These are phyloP conservation scores for Drosophila ogumai DNA, from an alignment of 1,140 invertebrate species.

Conservation along the genomic window DNA sequence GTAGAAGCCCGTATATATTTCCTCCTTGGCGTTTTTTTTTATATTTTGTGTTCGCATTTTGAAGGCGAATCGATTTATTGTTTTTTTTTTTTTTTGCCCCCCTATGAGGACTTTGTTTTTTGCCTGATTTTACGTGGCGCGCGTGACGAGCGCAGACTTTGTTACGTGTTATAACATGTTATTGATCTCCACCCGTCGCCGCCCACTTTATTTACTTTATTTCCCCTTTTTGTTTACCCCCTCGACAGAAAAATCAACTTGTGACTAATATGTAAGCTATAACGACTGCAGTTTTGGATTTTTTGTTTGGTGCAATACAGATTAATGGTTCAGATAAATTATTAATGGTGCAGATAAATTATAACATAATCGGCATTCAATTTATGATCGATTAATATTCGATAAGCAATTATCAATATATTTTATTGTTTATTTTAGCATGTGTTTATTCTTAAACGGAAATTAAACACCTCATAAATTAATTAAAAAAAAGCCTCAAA, in stretches of 20 bases:
- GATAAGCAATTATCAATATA: background rate
- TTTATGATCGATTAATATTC: background rate
- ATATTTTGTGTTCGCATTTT: conserved; percentile 18
- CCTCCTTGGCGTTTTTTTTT: conserved; percentile 7
- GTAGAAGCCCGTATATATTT: conserved; percentile 23
- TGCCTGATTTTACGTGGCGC: conserved; percentile 35
- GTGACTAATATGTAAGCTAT: conserved; percentile 7
- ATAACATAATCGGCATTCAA: background rate
- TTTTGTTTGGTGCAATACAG: background rate
- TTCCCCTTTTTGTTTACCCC: background rate
- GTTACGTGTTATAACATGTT: conserved; percentile 47
- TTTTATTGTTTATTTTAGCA: background rate
- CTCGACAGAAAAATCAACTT: conserved; percentile 11
- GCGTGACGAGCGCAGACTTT: conserved; percentile 44
- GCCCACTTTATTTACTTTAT: conserved; percentile 17
- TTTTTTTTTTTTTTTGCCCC: conserved; percentile 18
- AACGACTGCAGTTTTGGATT: background rate
- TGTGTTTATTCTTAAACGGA: background rate
- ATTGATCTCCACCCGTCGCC: conserved; percentile 28
- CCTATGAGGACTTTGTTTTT: conserved; percentile 4
- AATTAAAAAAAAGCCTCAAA: no score
- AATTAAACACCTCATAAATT: no score
- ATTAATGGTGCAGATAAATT: background rate
- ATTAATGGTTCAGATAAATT: background rate
- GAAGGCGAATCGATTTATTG: conserved; percentile 71